phyloP scores from a whole-genome alignment of 2,797 vertebrate species.

The Lacerta bilineata region DNA sequence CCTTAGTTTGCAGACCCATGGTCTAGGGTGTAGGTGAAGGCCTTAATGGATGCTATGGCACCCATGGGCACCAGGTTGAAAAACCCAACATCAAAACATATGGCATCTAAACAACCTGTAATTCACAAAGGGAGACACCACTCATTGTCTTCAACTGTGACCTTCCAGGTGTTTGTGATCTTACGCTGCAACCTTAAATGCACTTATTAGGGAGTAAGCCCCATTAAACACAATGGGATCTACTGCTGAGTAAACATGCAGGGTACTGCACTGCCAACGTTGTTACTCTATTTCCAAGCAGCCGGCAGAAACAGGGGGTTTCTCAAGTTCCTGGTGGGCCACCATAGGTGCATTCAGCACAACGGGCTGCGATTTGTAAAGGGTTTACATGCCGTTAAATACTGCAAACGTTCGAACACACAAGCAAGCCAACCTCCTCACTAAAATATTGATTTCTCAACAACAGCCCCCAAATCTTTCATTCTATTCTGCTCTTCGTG shows the following conservation, averaged over 20 bases:
- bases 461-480: slow-evolving; percentile 53
- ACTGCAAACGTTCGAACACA: background rate
- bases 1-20: too few relatives aligned
- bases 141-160: background rate
- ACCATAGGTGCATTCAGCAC: background rate
- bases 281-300: background rate
- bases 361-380: background rate
- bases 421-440: slow-evolving; percentile 52
- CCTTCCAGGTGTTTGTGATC: background rate
- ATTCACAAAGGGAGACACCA: background rate
- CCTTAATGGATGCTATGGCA: background rate
- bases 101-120: background rate
- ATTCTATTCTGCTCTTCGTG: slow-evolving; percentile 64
- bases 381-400: background rate
- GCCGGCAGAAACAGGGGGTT: background rate
- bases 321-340: background rate
- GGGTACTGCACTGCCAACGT: background rate
- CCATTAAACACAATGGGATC: background rate
- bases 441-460: slow-evolving; percentile 51
- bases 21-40: too few relatives aligned
- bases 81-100: background rate
- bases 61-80: too few relatives aligned
- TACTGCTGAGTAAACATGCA: background rate
- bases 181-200: background rate
- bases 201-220: too few relatives aligned